These are phyloP conservation scores for Mechanitis mazaeus DNA, from an alignment of 2,888 invertebrate species.

Conservation along the genomic window DNA sequence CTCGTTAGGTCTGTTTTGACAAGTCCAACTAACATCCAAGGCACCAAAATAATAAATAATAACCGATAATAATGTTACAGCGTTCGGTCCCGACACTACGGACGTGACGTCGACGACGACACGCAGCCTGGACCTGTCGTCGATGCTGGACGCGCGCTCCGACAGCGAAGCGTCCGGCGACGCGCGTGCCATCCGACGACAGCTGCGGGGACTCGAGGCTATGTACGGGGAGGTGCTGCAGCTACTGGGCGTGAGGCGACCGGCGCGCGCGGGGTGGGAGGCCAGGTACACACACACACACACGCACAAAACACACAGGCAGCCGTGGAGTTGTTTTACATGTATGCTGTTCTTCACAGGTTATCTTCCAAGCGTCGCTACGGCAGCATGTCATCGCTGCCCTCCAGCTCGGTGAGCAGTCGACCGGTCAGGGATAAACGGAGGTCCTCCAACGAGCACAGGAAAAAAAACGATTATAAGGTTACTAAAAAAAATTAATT, in stretches of 20 bases:
- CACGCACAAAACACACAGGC: too few species aligned
- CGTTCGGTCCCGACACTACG: conserved; percentile 83
- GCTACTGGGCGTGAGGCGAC: conserved; percentile 55
- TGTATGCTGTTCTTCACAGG: conserved; percentile 36
- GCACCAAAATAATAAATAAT: not conserved
- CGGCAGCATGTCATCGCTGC: conserved; percentile 89
- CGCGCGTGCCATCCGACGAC: conserved; percentile 86
- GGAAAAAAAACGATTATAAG: conserved; percentile 85
- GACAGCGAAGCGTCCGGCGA: conserved; percentile 87
- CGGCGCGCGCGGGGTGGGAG: conserved; percentile 56
- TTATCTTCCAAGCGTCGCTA: conserved; percentile 78
- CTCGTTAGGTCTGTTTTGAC: too few species aligned
- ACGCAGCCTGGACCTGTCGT: conserved; percentile 84
- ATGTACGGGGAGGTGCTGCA: conserved; percentile 90
- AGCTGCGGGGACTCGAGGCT: conserved; percentile 87
- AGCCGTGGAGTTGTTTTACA: too few species aligned
- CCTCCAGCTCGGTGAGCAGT: conserved; percentile 88
- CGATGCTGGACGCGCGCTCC: conserved; percentile 84
- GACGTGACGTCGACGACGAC: conserved; percentile 89
- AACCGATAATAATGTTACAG: conserved; percentile 51
- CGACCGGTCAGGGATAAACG: conserved; percentile 85
- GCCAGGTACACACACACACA: conserved; percentile 51
- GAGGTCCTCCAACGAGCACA: conserved; percentile 79
- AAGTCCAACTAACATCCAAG: not conserved
- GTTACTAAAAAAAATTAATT: conserved; percentile 34